Evolutionary conservation across 2,113 vertebrate genomes (phyloP).

Genomic region (Phrynosoma blainvillii): DNA sequence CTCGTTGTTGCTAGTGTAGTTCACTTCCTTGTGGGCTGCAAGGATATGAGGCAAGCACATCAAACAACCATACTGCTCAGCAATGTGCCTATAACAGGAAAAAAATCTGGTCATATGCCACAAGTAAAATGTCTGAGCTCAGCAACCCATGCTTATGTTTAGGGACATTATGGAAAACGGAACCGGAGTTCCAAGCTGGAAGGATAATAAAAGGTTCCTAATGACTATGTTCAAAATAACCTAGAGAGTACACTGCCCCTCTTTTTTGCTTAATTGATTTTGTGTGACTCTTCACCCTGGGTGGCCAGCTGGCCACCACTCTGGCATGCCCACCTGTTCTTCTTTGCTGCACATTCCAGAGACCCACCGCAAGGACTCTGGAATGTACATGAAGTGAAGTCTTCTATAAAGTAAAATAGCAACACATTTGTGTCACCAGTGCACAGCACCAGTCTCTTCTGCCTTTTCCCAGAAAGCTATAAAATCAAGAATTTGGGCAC

Average conservation of each 20-base stretch:
- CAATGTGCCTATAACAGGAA: not conserved
- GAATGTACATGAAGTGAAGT: not conserved
- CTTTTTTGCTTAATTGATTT: not conserved
- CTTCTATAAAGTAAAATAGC: not conserved
- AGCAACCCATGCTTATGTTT: not conserved
- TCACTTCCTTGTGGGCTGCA: not conserved
- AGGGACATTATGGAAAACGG: not conserved
- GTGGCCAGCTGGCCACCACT: conserved; percentile 1
- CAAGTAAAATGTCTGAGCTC: not conserved
- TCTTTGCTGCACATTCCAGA: not conserved
- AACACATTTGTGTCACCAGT: not conserved
- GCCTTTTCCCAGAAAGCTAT: not conserved
- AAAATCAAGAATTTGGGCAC: not conserved
- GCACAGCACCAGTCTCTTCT: not conserved
- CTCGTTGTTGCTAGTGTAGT: not conserved
- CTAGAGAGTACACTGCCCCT: not conserved
- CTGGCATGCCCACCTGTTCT: conserved; percentile 23
- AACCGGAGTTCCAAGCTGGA: not conserved
- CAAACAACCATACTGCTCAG: not conserved
- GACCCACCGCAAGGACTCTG: conserved; percentile 1
- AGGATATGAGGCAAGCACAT: not conserved
- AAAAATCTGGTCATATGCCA: not conserved
- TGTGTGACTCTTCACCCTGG: not conserved
- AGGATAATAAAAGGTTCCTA: not conserved
- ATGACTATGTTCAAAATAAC: not conserved